These are phyloP conservation scores for Otolemur crassicaudatus DNA, from an alignment of 2,797 vertebrate genomes.

Conservation along the genomic window DNA sequence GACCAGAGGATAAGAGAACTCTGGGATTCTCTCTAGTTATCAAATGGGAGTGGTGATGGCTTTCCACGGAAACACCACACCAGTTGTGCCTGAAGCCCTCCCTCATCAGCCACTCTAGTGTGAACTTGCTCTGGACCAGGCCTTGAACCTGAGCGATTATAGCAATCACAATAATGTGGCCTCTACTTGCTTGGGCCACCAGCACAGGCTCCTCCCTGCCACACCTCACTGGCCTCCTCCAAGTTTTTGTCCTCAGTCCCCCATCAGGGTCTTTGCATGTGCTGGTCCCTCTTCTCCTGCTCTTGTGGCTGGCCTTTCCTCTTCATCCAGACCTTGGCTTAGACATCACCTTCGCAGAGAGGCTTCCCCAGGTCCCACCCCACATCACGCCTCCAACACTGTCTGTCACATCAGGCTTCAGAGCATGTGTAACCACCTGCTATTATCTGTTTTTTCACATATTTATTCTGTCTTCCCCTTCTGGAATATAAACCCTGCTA, in stretches of 20 bases:
- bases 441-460: accelerated
- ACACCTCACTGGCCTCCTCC: neutral
- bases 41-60: neutral
- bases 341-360: neutral
- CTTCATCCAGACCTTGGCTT: too few relatives aligned
- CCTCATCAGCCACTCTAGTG: neutral
- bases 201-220: accelerated
- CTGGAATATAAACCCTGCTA: neutral
- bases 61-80: slow-evolving; percentile 43
- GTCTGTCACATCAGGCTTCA: neutral
- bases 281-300: neutral
- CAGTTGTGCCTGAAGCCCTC: neutral
- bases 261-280: neutral
- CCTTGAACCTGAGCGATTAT: neutral
- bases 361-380: too few relatives aligned
- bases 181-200: accelerated
- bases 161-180: neutral
- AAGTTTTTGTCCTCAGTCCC: neutral
- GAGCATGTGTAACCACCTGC: accelerated
- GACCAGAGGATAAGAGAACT: neutral
- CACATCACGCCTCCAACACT: accelerated
- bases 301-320: neutral
- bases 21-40: neutral
- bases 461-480: neutral
- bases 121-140: neutral